Conservation (phyloP, 2,797 vertebrate genomes). For the Diplodus puntazzo region DNA sequence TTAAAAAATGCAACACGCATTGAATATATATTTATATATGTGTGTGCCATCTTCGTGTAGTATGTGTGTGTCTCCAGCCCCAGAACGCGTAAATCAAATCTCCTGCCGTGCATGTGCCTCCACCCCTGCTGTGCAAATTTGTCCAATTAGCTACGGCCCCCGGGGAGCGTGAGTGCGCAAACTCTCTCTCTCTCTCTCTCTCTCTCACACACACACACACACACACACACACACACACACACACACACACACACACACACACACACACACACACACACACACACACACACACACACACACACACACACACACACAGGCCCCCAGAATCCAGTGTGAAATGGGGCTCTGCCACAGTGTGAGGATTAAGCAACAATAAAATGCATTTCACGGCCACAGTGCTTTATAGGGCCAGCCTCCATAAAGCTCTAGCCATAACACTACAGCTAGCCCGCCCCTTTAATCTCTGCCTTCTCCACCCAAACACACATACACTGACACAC, state of each 20-base stretch:
- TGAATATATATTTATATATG: not conserved
- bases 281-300: slow-evolving; percentile 37
- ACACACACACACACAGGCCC: slow-evolving; percentile 46
- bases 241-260: no score
- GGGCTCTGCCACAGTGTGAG: slow-evolving; percentile 87
- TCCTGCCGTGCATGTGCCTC: slow-evolving; percentile 85
- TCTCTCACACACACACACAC: no score
- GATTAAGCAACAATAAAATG: slow-evolving; percentile 89
- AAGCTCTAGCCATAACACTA: slow-evolving; percentile 78
- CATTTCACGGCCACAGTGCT: slow-evolving; percentile 84
- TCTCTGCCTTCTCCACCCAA: slow-evolving; percentile 50
- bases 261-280: slow-evolving; percentile 20
- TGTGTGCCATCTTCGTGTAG: slow-evolving; percentile 36
- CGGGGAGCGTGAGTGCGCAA: slow-evolving; percentile 68
- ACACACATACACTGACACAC: slow-evolving; percentile 42
- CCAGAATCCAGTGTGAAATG: slow-evolving; percentile 91
- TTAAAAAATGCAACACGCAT: not conserved
- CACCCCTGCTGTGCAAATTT: slow-evolving; percentile 96
- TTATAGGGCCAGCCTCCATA: slow-evolving; percentile 76
- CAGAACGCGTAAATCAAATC: slow-evolving; percentile 88
- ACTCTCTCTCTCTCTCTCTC: not conserved
- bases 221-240: no score
- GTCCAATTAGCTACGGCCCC: slow-evolving; percentile 96
- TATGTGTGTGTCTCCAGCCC: slow-evolving; percentile 53
- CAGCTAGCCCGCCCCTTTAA: slow-evolving; percentile 64